Evolutionary conservation across 2,888 invertebrate genomes (phyloP).

Genomic region (Ectemnius cavifrons): DNA sequence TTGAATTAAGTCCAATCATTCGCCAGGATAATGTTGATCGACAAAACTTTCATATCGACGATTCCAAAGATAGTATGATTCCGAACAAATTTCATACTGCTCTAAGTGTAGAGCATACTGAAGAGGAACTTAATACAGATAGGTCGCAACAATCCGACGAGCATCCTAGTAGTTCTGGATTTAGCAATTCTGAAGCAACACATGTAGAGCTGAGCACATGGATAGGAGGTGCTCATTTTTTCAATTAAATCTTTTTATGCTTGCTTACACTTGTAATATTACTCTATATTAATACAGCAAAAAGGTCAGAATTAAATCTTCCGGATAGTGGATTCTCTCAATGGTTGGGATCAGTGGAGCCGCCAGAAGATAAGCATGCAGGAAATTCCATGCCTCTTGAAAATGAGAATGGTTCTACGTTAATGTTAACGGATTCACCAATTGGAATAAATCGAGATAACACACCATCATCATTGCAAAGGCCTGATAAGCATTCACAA

Average conservation of each 20-base stretch:
- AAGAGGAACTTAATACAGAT: constrained; percentile 39
- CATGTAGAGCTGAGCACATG: constrained; percentile 84
- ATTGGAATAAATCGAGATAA: constrained; percentile 68
- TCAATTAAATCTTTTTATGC: not conserved
- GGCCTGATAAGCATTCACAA: constrained; percentile 74
- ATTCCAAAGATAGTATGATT: constrained; percentile 76
- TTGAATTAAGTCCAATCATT: constrained; percentile 75
- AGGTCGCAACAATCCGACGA: constrained; percentile 35
- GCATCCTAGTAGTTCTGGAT: constrained; percentile 71
- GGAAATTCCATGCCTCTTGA: constrained; percentile 48
- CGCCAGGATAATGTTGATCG: constrained; percentile 58
- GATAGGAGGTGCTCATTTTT: constrained; percentile 80
- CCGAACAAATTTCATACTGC: constrained; percentile 76
- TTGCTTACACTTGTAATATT: no score
- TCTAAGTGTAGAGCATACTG: constrained; percentile 61
- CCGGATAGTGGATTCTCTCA: constrained; percentile 74
- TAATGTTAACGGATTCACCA: constrained; percentile 62
- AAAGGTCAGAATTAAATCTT: constrained; percentile 63
- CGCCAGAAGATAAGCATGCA: constrained; percentile 56
- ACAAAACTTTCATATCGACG: constrained; percentile 74
- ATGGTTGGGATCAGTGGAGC: constrained; percentile 66
- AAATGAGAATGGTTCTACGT: constrained; percentile 56
- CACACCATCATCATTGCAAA: constrained; percentile 72
- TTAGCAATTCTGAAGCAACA: constrained; percentile 80
- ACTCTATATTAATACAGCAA: constrained; percentile 53